Evolutionary conservation across 2,888 invertebrate species (phyloP).

Genomic region (Julus scandinavius): DNA sequence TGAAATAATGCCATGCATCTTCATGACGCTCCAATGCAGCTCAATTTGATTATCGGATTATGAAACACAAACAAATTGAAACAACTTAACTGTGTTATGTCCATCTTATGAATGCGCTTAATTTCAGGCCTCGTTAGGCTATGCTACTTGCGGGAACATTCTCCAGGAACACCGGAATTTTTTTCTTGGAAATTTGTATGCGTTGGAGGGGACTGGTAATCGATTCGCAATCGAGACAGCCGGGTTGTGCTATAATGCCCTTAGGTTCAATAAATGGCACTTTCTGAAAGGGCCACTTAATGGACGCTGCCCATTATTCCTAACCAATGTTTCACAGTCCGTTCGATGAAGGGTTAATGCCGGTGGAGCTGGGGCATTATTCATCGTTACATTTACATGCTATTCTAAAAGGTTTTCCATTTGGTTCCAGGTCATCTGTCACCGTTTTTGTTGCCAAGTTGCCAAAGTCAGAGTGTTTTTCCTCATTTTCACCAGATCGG

Average conservation of each 20-base stretch:
- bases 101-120: background rate
- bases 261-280: background rate
- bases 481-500: background rate
- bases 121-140: background rate
- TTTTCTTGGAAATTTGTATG: background rate
- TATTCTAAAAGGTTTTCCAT: constrained; percentile 28
- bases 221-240: background rate
- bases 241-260: background rate
- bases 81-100: background rate
- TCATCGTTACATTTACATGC: constrained; percentile 34
- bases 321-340: no score
- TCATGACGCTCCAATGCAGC: background rate
- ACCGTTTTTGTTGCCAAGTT: background rate
- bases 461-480: background rate
- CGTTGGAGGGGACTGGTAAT: background rate
- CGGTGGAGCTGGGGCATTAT: background rate
- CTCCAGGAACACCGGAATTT: background rate
- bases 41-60: background rate
- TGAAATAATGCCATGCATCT: background rate
- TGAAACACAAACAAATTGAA: background rate
- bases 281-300: constrained; percentile 2
- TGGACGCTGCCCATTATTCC: constrained; percentile 19
- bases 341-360: background rate
- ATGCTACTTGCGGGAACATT: background rate
- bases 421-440: background rate